A percentile compares a stretch with the other conserved stretches of the same genome.
These are phyloP conservation scores for Chelon labrosus DNA, from an alignment of 2,797 vertebrate species.

Conservation along the genomic window DNA sequence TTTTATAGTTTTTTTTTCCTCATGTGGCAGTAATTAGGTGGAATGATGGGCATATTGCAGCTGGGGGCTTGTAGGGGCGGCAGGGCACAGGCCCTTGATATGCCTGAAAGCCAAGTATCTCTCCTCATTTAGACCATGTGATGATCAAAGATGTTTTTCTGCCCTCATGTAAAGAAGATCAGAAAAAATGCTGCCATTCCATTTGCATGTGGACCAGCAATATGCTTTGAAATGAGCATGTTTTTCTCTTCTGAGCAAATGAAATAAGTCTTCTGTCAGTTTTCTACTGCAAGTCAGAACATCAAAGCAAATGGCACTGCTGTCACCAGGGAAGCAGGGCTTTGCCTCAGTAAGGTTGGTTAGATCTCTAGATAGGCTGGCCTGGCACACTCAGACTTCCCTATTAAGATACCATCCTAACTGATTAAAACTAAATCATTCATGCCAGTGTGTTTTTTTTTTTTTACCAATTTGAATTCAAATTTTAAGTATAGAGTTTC, in stretches of 20 bases:
- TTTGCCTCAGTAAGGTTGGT: slow-evolving; percentile 70
- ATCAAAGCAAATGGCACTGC: slow-evolving; percentile 83
- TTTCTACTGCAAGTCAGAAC: slow-evolving; percentile 79
- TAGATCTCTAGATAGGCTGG: slow-evolving; percentile 70
- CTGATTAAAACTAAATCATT: slow-evolving; percentile 62
- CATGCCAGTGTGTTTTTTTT: slow-evolving; percentile 30
- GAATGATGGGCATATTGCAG: slow-evolving; percentile 81
- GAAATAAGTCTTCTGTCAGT: slow-evolving; percentile 85
- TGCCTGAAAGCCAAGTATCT: slow-evolving; percentile 79
- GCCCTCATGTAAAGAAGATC: slow-evolving; percentile 81
- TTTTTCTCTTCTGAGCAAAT: slow-evolving; percentile 83
- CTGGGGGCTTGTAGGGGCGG: slow-evolving; percentile 74
- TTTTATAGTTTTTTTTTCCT: slow-evolving; percentile 70
- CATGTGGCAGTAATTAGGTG: slow-evolving; percentile 82
- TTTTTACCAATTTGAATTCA: slow-evolving; percentile 27
- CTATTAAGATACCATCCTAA: slow-evolving; percentile 69
- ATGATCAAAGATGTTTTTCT: slow-evolving; percentile 85
- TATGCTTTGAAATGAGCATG: slow-evolving; percentile 82
- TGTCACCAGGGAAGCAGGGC: slow-evolving; percentile 78
- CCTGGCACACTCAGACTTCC: slow-evolving; percentile 48
- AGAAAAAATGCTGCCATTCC: slow-evolving; percentile 78
- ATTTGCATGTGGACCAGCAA: slow-evolving; percentile 84
- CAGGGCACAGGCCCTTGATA: slow-evolving; percentile 78
- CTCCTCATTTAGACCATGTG: slow-evolving; percentile 84
- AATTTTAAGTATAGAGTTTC: slow-evolving; percentile 43